Evolutionary conservation across 2,113 vertebrate genomes (phyloP), one percentile per base, ranked within the genome.

Genomic region (Prolemur simus): DNA sequence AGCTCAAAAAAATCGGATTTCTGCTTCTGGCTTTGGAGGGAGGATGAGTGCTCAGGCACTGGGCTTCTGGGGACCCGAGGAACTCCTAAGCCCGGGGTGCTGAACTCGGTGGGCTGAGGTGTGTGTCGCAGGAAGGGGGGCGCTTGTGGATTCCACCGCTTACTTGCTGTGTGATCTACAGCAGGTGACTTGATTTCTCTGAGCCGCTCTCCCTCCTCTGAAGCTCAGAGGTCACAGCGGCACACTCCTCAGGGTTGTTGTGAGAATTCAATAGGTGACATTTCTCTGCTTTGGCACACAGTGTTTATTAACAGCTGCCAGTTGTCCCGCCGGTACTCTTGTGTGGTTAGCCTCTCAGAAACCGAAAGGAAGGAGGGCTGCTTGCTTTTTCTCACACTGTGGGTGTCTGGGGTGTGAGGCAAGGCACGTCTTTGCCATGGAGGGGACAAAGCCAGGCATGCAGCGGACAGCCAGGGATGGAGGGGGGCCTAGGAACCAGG

Each of bases 161-260:
- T 54, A 34, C 63, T 64, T 71, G 84, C 83, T 73, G 17, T 13
- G 85, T 71, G 86, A 81, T 37, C 52, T 60, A 88, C 37, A 69
- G 58, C 45, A 14, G 23, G 5, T 49, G 74, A 37, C 63, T 45
- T 63, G 58, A 47, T 68, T 47, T 58, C 87, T 47, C 78, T 63
- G 60, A 91, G 73, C 86, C 52, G 56, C 71, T 76, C 63, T 86
- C 5, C 14, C 45, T 49, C 1, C 6, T 74, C 64, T 88, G 23
- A 49, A 47, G 88, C 39, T 23, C 21, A 25, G 49, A 71, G n/a
- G 56, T n/a, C 8, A 49, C 11, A 6, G 23, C 14, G 42, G 34
- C 6, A 21, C 1, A 0, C 18, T 32, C n/a, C 47, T 77, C 2
- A 1, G 23, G 1, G 56, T 45, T 49, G 60, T 60, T 1, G 2